Evolutionary conservation across 2,797 vertebrate species (phyloP), one percentile per base, ranked within the genome.

Genomic region (Silurus lanzhouensis): DNA sequence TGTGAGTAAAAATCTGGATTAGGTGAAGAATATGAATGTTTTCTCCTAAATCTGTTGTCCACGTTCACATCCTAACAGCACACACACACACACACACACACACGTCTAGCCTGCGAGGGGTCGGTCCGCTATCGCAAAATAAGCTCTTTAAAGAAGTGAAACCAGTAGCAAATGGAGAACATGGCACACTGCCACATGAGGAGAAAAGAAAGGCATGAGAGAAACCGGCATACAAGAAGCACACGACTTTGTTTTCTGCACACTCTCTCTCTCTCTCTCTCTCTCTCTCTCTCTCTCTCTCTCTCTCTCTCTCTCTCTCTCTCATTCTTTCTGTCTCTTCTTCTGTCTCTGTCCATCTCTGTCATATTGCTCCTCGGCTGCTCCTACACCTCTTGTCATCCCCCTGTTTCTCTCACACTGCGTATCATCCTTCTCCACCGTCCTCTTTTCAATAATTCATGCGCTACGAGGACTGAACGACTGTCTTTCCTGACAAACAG

Each of bases 391-490:
- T 84, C 86, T 78, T 89, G 85, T 88, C 83, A 87, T 89, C 85
- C 86, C 79, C 87, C 83, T 60, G 55, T 87, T 84, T 83, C 86
- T 85, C 75, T 87, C 79, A 68, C 79, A 72, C 85, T 70, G 87
- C 68, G 80, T 87, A 85, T 90, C 86, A 85, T 87, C 85, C 84
- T 90, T 87, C 84, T 88, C 80, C 79, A 87, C 87, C 82, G 88
- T 86, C 68, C 84, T 84, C 81, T 68, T 87, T 87, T 90, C 81
- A 89, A 90, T 90, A 87, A 90, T 90, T 90, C 90, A 90, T 90
- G 86, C 81, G 22, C 60, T 85, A 86, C 74, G 86, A 90, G 83
- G 89, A 90, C 88, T 83, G 86, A 85, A 87, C 76, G 89, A 83
- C 86, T 90, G 88, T 90, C 88, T 89, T 84, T 90, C 85, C 87